Base-by-base conservation (phyloP, 2,113 vertebrate species). In the Anoplopoma fimbria region DNA sequence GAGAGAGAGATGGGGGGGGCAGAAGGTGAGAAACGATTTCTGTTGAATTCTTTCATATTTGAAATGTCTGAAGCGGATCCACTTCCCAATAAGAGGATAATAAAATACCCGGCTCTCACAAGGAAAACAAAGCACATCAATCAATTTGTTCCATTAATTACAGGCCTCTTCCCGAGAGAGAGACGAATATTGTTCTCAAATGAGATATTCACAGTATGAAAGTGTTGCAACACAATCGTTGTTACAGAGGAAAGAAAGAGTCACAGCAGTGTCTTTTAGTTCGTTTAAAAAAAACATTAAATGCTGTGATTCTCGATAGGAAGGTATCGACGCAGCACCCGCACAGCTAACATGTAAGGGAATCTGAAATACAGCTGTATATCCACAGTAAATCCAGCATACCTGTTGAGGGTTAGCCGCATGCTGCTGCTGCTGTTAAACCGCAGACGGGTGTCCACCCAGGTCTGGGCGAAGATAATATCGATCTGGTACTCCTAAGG, bases 401-500 rank as follows among this genome's bases (percentile, higher is more conserved):
- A 94, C 93, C 93, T 94, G 89, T 99, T 99, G 57, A 99, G 95
- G 25, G 97, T 99, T n/a, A 99, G 94, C 91, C 97, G 97, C 97
- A 98, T 97, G 31, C 96, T 98, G 95, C 97, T 93, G 92, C 91
- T 94, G 92, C 93, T 98, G 89, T 99, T 99, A 87, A 97, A 99
- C 27, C 96, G 96, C 86, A 99, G 96, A 27, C 98, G 97, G 47
- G 96, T 98, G 91, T 99, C 98, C 64, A 96, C 97, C 98, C 98
- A 99, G 0, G 97, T 97, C 93, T 99, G 98, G 73, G 98, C 97
- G 87, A 99, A 99, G 95, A 99, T 99, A 47, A 99, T 98, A 91
- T 99, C 98, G 89, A 99, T 99, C 95, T 99, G 97, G 94, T 99
- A 99, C 91, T 99, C 98, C 98, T 99, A 95, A 47, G 36, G 40